A percentile compares a stretch with the other conserved stretches of the same genome.
Conservation (phyloP, 2,888 invertebrate species). For the Philereme vetulata region DNA sequence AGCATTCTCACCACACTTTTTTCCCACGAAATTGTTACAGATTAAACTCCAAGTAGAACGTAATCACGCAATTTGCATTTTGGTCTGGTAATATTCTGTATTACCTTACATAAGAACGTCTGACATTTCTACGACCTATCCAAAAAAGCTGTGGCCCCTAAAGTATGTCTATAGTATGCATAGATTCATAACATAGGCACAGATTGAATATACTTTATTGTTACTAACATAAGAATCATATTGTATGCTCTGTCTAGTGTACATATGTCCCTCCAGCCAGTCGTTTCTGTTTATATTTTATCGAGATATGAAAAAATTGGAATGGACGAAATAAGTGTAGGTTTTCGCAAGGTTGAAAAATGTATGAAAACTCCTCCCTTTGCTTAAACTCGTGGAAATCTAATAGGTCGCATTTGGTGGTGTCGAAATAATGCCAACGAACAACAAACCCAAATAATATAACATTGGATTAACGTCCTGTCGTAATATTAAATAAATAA, state of each 20-base stretch:
- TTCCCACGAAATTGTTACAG: conserved; percentile 7
- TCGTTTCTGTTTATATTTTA: too few relatives aligned
- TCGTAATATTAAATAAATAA: too few relatives aligned
- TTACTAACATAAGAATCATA: conserved; percentile 10
- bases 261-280: too few relatives aligned
- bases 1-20: conserved; percentile 5
- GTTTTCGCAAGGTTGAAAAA: too few relatives aligned
- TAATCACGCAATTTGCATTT: conserved; percentile 5
- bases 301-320: too few relatives aligned
- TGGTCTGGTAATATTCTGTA: conserved; percentile 14
- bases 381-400: too few relatives aligned
- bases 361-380: too few relatives aligned
- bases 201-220: background rate
- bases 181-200: background rate
- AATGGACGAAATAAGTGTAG: too few relatives aligned
- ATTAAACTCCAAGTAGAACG: conserved; percentile 10
- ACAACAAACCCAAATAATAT: too few relatives aligned
- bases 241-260: background rate
- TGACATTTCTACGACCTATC: conserved; percentile 30
- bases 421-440: too few relatives aligned
- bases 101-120: conserved; percentile 15
- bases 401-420: too few relatives aligned
- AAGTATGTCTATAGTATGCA: background rate
- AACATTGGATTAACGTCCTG: too few relatives aligned
- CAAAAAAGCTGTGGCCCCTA: conserved; percentile 15